Evolutionary conservation across 2,888 invertebrate genomes (phyloP).

Genomic region (Scaptomyza caliginosa): DNA sequence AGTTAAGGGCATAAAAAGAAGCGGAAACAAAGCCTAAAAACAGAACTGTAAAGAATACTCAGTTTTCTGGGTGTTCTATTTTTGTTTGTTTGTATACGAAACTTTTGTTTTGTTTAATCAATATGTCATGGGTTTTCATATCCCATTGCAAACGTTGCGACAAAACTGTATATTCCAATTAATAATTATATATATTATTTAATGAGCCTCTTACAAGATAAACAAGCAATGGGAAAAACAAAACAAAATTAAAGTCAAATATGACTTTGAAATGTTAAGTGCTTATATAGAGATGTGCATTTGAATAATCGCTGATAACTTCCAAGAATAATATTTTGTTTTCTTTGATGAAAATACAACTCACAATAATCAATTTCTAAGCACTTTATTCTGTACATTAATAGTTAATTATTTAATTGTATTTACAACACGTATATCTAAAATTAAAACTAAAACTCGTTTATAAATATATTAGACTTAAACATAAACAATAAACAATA

Average conservation of each 20-base stretch:
- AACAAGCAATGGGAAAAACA: not conserved
- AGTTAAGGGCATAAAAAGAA: slow-evolving; percentile 58
- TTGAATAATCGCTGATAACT: slow-evolving; percentile 17
- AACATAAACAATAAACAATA: slow-evolving; percentile 56
- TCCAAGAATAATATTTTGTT: not conserved
- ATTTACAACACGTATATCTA: slow-evolving; percentile 63
- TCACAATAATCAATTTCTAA: slow-evolving; percentile 44
- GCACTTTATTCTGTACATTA: slow-evolving; percentile 66
- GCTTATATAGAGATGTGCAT: slow-evolving; percentile 39
- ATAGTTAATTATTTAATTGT: slow-evolving; percentile 74
- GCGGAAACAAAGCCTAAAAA: slow-evolving; percentile 2
- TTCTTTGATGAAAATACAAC: slow-evolving; percentile 1
- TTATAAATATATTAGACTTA: slow-evolving; percentile 65
- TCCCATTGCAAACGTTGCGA: slow-evolving; percentile 29
- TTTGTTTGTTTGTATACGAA: slow-evolving; percentile 10
- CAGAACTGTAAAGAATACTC: slow-evolving; percentile 36
- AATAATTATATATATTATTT: slow-evolving; percentile 1
- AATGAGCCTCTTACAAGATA: slow-evolving; percentile 36
- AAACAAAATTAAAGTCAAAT: slow-evolving; percentile 8
- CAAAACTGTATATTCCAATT: slow-evolving; percentile 48
- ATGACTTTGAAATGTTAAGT: slow-evolving; percentile 26
- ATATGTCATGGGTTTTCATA: slow-evolving; percentile 8
- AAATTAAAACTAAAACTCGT: slow-evolving; percentile 48
- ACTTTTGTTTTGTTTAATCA: slow-evolving; percentile 2
- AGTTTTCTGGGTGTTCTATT: slow-evolving; percentile 20